These are phyloP conservation scores for Trachelus tabidus DNA, from an alignment of 2,888 invertebrate genomes.

Conservation along the genomic window DNA sequence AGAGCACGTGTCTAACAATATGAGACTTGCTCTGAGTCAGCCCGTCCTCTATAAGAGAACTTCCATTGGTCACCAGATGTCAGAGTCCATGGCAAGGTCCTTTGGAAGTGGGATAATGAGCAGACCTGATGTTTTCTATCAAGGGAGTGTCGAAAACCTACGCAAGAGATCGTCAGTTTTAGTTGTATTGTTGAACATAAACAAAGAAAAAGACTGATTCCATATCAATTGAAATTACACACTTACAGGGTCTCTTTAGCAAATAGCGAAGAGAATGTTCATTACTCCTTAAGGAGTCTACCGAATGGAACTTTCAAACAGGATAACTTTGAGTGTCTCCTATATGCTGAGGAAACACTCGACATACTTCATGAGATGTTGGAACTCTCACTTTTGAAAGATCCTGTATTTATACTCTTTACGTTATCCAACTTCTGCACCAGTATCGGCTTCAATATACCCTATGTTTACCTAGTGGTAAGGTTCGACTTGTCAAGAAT, in stretches of 20 bases:
- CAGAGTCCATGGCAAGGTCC: constrained; percentile 40
- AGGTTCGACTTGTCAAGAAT: constrained; percentile 30
- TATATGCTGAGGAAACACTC: constrained; percentile 77
- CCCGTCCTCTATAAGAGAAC: constrained; percentile 71
- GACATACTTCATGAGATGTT: constrained; percentile 84
- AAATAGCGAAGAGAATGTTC: constrained; percentile 38
- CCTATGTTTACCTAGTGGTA: constrained; percentile 86
- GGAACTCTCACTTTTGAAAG: constrained; percentile 84
- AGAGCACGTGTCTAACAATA: constrained; percentile 34
- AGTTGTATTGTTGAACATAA: not conserved
- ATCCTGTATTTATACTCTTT: constrained; percentile 90
- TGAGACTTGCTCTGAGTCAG: constrained; percentile 77
- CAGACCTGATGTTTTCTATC: constrained; percentile 89
- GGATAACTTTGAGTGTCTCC: constrained; percentile 60
- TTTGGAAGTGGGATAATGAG: constrained; percentile 83
- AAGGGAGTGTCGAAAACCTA: constrained; percentile 77
- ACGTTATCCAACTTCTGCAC: constrained; percentile 94
- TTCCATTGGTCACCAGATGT: constrained; percentile 61
- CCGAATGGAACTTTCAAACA: constrained; percentile 40
- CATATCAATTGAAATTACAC: not conserved
- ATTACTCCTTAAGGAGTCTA: constrained; percentile 41
- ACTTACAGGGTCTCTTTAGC: constrained; percentile 39
- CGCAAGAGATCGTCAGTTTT: constrained; percentile 49
- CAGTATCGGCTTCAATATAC: constrained; percentile 94
- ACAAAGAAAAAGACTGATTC: not conserved